phyloP scores from a whole-genome alignment of 2,888 invertebrate genomes.

The Synergus japonicus region DNA sequence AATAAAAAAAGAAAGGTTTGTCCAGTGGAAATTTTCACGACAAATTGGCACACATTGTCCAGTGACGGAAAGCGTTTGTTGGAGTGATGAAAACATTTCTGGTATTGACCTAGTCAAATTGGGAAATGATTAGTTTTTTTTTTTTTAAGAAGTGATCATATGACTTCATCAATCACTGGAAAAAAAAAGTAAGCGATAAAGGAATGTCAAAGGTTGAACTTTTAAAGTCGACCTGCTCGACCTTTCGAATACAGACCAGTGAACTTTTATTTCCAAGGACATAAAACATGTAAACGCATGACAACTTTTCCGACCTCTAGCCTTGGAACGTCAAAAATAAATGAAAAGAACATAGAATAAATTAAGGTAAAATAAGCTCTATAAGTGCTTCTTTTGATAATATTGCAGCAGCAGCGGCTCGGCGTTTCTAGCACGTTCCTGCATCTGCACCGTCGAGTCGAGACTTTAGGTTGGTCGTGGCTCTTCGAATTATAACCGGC shows the following conservation, averaged over 20 bases:
- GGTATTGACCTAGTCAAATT: too few species aligned
- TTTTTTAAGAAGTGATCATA: too few species aligned
- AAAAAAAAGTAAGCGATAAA: constrained; percentile 17
- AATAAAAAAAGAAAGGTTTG: background rate
- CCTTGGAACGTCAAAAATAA: too few species aligned
- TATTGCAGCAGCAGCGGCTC: constrained; percentile 38
- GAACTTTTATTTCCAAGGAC: constrained; percentile 17
- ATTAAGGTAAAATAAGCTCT: constrained; percentile 8
- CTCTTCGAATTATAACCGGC: constrained; percentile 59
- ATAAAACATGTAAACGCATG: constrained; percentile 23
- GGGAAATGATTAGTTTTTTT: too few species aligned
- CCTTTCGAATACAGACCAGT: constrained; percentile 24
- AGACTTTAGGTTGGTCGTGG: constrained; percentile 47
- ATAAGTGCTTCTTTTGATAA: constrained; percentile 4
- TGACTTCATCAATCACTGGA: background rate
- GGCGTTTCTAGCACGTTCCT: constrained; percentile 45
- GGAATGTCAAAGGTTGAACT: background rate
- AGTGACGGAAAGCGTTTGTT: background rate
- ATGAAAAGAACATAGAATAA: background rate
- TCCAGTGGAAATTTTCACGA: background rate
- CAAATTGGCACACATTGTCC: background rate
- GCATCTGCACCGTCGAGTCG: constrained; percentile 31
- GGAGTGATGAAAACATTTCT: background rate
- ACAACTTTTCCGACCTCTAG: background rate
- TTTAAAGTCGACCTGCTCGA: constrained; percentile 11